phyloP scores from a whole-genome alignment of 2,888 invertebrate genomes.

The Limnephilus rhombicus region DNA sequence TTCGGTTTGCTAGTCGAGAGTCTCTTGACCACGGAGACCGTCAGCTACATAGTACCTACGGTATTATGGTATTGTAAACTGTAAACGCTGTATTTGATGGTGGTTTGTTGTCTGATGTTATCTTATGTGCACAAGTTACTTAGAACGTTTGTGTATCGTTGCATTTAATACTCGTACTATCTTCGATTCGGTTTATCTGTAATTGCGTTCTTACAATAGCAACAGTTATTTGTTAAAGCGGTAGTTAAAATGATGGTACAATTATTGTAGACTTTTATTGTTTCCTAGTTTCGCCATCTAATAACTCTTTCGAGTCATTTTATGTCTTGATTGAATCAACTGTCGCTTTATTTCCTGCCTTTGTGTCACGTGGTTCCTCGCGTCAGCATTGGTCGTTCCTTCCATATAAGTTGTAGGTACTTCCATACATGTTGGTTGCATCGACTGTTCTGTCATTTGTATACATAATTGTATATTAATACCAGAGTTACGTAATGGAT shows the following conservation, averaged over 20 bases:
- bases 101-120: neutral
- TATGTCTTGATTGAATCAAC: neutral
- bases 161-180: neutral
- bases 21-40: too few species aligned
- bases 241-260: neutral
- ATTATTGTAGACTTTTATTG: neutral
- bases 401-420: neutral
- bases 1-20: too few species aligned
- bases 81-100: too few species aligned
- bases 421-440: neutral
- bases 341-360: neutral
- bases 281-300: neutral
- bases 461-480: neutral
- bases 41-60: too few species aligned
- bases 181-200: neutral
- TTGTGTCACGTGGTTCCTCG: neutral
- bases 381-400: neutral
- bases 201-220: neutral
- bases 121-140: neutral
- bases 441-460: neutral
- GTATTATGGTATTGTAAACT: too few species aligned
- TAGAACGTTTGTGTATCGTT: neutral
- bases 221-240: neutral
- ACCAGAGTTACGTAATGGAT: neutral
- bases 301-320: neutral